A percentile compares a stretch with the other conserved stretches of the same genome.
Evolutionary conservation across 2,113 vertebrate species (phyloP).

Genomic region (Oenanthe oenanthe): DNA sequence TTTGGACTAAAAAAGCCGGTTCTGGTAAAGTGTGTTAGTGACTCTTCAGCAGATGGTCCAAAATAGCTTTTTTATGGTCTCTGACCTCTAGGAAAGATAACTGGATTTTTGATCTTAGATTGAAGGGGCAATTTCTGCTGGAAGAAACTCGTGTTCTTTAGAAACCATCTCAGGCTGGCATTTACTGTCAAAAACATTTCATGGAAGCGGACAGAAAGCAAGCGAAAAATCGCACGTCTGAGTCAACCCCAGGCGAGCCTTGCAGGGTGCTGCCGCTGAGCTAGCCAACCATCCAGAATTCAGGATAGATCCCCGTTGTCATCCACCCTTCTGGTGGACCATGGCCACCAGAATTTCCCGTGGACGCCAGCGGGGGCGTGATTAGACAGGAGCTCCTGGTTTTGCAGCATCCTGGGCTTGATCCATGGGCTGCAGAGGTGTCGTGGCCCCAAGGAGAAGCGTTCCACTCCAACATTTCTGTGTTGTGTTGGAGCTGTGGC

Average conservation of each 20-base stretch:
- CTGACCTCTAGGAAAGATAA: slow-evolving; percentile 5
- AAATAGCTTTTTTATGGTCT: slow-evolving; percentile 21
- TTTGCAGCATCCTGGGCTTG: neutral
- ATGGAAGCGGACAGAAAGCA: neutral
- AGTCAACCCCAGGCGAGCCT: neutral
- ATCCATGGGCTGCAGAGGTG: neutral
- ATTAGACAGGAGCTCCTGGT: neutral
- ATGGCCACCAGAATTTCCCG: rapidly evolving
- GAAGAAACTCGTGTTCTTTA: neutral
- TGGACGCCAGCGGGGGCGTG: rapidly evolving
- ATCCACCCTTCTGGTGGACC: neutral
- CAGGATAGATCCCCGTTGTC: rapidly evolving
- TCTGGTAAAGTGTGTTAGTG: slow-evolving; percentile 7
- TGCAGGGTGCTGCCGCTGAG: rapidly evolving
- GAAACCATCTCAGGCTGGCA: neutral
- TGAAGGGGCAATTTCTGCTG: neutral
- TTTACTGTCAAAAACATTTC: neutral
- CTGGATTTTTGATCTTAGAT: neutral
- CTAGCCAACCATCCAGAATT: neutral
- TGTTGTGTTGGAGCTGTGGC: rapidly evolving
- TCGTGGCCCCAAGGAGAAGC: rapidly evolving
- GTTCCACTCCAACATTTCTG: rapidly evolving
- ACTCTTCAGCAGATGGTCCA: neutral
- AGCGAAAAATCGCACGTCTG: neutral
- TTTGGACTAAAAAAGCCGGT: slow-evolving; percentile 18